Percentiles rank a stretch among this genome's conserved stretches.
Evolutionary conservation across 2,888 invertebrate species (phyloP).

Genomic region (Mesorhabditis sp.): DNA sequence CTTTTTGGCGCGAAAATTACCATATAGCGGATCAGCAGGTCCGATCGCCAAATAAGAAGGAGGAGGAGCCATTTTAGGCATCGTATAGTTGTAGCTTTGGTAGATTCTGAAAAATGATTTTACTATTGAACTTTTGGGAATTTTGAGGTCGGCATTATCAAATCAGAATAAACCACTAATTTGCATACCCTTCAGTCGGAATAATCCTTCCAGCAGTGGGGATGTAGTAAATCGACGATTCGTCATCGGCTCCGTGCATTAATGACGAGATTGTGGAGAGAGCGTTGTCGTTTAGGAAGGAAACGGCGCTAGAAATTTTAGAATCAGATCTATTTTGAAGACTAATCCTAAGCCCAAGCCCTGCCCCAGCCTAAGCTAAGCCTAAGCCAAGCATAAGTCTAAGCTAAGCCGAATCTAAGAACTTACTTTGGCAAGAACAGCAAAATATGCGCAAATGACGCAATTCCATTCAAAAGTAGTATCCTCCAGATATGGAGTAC

Average conservation of each 20-base stretch:
- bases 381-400: too few species aligned
- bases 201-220: slow-evolving; percentile 39
- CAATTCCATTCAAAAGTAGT: slow-evolving; percentile 35
- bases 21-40: slow-evolving; percentile 17
- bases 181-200: slow-evolving; percentile 19
- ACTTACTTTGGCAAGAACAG: slow-evolving; percentile 46
- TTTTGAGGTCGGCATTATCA: background rate
- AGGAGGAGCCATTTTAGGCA: slow-evolving; percentile 30
- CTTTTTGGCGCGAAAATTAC: background rate
- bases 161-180: background rate
- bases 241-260: slow-evolving; percentile 25
- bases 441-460: slow-evolving; percentile 42
- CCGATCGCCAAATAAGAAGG: slow-evolving; percentile 39
- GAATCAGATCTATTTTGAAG: background rate
- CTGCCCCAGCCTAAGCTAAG: too few species aligned
- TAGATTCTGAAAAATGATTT: slow-evolving; percentile 21
- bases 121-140: background rate
- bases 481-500: slow-evolving; percentile 47
- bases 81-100: slow-evolving; percentile 33
- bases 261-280: background rate
- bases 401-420: background rate
- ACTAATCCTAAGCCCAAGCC: background rate
- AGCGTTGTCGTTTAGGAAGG: background rate
- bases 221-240: slow-evolving; percentile 45
- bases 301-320: background rate